Base-by-base conservation (phyloP, 1,140 invertebrate species). In the Physella acuta region DNA sequence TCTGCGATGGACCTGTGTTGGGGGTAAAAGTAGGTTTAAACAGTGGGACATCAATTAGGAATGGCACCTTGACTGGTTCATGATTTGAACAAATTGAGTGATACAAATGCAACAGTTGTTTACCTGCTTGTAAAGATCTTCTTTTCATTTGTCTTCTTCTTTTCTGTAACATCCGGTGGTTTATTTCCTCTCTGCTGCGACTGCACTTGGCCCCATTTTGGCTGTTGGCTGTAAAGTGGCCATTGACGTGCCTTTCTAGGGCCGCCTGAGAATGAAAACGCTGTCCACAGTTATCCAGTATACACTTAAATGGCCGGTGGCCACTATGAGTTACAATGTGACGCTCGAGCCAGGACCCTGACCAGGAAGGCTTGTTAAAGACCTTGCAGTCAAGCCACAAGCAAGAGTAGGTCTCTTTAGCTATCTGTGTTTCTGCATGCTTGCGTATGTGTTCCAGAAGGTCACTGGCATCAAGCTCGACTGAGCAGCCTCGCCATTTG, bases 301-400 rank as follows among this genome's bases (percentile, higher is more conserved):
- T 97, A 85, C 95, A 98, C 76, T 93, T 90, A 86, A 94, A 97
- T 31, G 94, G 94, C 83, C 97, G 97, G 76, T 85, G 81, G 34
- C 94, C 94, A 70, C 93, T 93, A 83, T 97, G 94, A 1, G 90
- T 91, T 36, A 96, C 85, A 31, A 97, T 92, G 86, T 98, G 95
- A 44, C 94, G 87, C 80, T 97, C 94, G 44, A 98, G 86, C 95
- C 95, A 98, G 51, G 92, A 90, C 58, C 92, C 88, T 14, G 94
- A 97, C 82, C 92, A 94, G 0, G 94, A 97, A 24, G 90, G 90
- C 78, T 92, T 91, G 73, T 93, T 92, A 82, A 93, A 94, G n/a
- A 98, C 95, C 85, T 97, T 97, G 87, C 95, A 97, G 5, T 92
- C 92, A 73, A 90, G 88, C 94, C 94, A 98, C 26, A 94, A 88